Evolutionary conservation across 1,140 invertebrate species (phyloP).

Genomic region (Bombus waltoni): DNA sequence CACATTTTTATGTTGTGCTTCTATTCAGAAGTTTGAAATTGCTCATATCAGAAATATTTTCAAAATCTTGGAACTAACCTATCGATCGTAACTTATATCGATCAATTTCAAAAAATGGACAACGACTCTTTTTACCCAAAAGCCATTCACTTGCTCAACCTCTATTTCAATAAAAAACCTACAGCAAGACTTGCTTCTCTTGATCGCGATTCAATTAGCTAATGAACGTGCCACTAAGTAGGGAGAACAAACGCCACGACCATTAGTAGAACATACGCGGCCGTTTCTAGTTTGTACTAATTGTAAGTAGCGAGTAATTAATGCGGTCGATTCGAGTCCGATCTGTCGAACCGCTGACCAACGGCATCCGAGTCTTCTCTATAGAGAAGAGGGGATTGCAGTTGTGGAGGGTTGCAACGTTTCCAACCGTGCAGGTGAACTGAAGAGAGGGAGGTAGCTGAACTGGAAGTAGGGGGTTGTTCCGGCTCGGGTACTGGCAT

Average conservation of each 20-base stretch:
- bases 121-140: not conserved
- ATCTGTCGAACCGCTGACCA: conserved; percentile 71
- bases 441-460: conserved; percentile 25
- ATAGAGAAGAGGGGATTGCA: not conserved
- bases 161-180: not conserved
- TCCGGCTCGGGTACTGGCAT: conserved; percentile 73
- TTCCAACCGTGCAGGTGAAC: conserved; percentile 5
- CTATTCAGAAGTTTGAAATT: too few species aligned
- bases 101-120: not conserved
- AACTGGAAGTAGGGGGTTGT: conserved; percentile 59
- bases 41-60: too few species aligned
- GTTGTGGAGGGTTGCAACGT: not conserved
- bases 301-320: conserved; percentile 79
- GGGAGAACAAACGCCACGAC: conserved; percentile 34
- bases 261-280: conserved; percentile 39
- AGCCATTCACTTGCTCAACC: too few species aligned
- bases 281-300: conserved; percentile 63
- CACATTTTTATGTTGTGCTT: too few species aligned
- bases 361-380: conserved; percentile 45
- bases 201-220: conserved; percentile 28
- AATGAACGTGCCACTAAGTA: conserved; percentile 36
- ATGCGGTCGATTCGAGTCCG: conserved; percentile 74
- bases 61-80: too few species aligned
- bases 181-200: not conserved
- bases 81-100: too few species aligned